Percentiles rank a stretch among this genome's conserved stretches.
These are phyloP conservation scores for Brachionus calyciflorus DNA, from an alignment of 1,140 invertebrate species.

Conservation along the genomic window DNA sequence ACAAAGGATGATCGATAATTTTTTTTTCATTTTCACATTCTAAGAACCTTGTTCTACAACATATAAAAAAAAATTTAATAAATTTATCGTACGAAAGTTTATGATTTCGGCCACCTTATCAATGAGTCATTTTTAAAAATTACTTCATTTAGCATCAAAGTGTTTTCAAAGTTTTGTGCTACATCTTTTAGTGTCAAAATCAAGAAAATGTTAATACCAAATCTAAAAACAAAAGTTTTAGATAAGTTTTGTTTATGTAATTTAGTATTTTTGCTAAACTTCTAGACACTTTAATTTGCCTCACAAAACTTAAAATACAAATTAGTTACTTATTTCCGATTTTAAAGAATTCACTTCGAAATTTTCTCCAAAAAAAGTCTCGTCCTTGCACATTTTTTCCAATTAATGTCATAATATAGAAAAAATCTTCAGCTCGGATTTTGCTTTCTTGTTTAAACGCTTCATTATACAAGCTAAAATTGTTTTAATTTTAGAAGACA, in stretches of 20 bases:
- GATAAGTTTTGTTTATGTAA: background rate
- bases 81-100: too few species aligned
- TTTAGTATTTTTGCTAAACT: too few species aligned
- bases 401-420: background rate
- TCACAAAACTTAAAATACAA: too few species aligned
- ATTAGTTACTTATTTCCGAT: background rate
- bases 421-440: conserved; percentile 33
- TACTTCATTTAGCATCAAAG: background rate
- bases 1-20: too few species aligned
- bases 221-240: background rate
- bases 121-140: too few species aligned
- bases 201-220: conserved; percentile 18
- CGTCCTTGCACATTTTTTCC: conserved; percentile 6
- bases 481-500: background rate
- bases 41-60: too few species aligned
- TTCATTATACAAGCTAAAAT: conserved; percentile 30
- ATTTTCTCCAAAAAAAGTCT: conserved; percentile 32
- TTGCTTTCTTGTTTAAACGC: conserved; percentile 12
- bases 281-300: too few species aligned
- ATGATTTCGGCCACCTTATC: too few species aligned
- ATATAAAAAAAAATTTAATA: too few species aligned
- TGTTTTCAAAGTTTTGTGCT: conserved; percentile 21
- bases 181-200: conserved; percentile 11
- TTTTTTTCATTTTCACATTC: too few species aligned
- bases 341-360: conserved; percentile 13